A percentile compares a stretch with the other conserved stretches of the same genome.
Evolutionary conservation across 2,888 invertebrate genomes (phyloP).

Genomic region (Epicampocera succincta): DNA sequence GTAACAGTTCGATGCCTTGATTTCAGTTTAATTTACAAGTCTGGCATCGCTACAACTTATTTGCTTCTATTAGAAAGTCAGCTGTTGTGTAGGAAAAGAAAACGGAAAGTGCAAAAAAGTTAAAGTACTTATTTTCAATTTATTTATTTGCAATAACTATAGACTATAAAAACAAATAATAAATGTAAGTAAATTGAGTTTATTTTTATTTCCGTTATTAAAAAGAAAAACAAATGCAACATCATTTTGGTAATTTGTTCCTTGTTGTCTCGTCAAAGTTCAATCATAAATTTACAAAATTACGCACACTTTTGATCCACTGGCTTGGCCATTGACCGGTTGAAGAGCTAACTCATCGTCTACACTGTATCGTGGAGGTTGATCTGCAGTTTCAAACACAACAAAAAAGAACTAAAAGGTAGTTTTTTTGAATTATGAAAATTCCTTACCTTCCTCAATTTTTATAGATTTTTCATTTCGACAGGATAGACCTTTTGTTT

Average conservation of each 20-base stretch:
- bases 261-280: not conserved
- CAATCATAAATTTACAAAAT: conserved; percentile 76
- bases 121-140: not conserved
- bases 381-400: conserved; percentile 76
- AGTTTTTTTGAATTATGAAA: not conserved
- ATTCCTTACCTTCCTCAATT: conserved; percentile 75
- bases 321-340: conserved; percentile 66
- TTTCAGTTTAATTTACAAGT: no score
- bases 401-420: not conserved
- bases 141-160: not conserved
- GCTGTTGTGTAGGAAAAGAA: no score
- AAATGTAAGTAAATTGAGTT: conserved; percentile 38
- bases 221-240: conserved; percentile 62
- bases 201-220: conserved; percentile 27
- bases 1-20: no score
- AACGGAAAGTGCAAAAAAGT: no score
- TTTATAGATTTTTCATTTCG: conserved; percentile 77
- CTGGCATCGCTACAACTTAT: no score
- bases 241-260: conserved; percentile 34
- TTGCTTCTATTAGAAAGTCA: no score
- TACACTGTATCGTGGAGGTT: conserved; percentile 75
- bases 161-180: not conserved
- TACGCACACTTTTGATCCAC: conserved; percentile 80
- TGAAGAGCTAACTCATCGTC: conserved; percentile 72
- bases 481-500: conserved; percentile 76